Base-by-base conservation (phyloP, 2,797 vertebrate genomes). In the Myotis myotis region DNA sequence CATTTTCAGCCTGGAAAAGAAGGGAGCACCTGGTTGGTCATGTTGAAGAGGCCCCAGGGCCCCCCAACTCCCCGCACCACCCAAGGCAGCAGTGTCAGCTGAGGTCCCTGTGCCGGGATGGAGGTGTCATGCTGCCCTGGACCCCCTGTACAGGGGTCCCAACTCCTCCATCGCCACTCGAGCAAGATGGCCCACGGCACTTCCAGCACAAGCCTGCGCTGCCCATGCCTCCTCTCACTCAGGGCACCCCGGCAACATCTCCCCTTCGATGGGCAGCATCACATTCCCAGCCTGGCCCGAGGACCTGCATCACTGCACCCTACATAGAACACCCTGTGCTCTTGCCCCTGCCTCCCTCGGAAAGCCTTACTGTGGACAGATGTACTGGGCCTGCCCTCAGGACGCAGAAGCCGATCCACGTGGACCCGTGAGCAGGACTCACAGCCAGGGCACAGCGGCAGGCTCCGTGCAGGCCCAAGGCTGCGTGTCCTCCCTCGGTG, bases 1-100 rank as follows among this genome's bases (percentile, higher is more conserved):
- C 99, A 99, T 99, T 96, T 87, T 53, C 66, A 97, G 98, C 97
- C 97, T 98, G 99, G 98, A 94, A 97, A 76, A 97, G 97, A 96
- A 96, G 95, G 41, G 8, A 94, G 94, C 47, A 95, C 28, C 49
- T 82, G 94, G 84, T 49, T 2, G 47, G 25, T 97, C 88, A 95
- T 13, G 33, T 76, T 0, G 5, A 83, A 84, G 28, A 6, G 4
- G 53, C 66, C 94, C 70, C 74, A 4, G 28, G 53, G 20, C 79
- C 91, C 80, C 15, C 41, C 0, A 0, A 8, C 53, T 8, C 66
- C 30, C 66, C 66, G 79, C 76, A 83, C 90, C 89, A 89, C 82
- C 91, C 20, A 76, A 28, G 20, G 5, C 0, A 84, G 20, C 12
- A 23, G 12, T 0, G 15, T 13, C 16, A 20, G 38, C 70, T 16